Evolutionary conservation across 2,113 vertebrate species (phyloP).

Genomic region (Scomber scombrus): DNA sequence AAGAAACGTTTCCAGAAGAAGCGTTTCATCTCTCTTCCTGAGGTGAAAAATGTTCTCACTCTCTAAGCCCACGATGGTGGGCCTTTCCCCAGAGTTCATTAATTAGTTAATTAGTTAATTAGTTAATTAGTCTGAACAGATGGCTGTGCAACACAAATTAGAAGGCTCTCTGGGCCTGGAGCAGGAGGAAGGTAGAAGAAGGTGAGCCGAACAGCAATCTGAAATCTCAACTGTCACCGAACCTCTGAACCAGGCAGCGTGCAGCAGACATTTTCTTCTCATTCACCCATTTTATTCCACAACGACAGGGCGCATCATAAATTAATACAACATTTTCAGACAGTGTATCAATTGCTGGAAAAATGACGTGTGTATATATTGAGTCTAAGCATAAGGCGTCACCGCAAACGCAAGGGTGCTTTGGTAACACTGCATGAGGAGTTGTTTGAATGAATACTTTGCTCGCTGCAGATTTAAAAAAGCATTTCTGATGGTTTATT

Average conservation of each 20-base stretch:
- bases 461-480: conserved; percentile 81
- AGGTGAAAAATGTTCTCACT: conserved; percentile 77
- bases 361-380: conserved; percentile 17
- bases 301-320: conserved; percentile 25
- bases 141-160: conserved; percentile 84
- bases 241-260: conserved; percentile 56
- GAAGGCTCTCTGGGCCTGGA: conserved; percentile 74
- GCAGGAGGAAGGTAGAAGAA: conserved; percentile 76
- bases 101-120: conserved; percentile 89
- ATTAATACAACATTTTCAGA: conserved; percentile 51
- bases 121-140: conserved; percentile 88
- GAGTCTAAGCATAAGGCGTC: conserved; percentile 2
- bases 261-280: conserved; percentile 68
- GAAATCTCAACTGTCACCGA: conserved; percentile 62
- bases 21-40: conserved; percentile 78
- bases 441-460: conserved; percentile 79
- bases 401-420: conserved; percentile 7
- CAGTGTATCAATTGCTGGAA: conserved; percentile 18
- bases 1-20: conserved; percentile 65
- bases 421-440: conserved; percentile 60
- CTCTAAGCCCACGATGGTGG: conserved; percentile 66
- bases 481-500: conserved; percentile 82
- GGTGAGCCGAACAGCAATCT: conserved; percentile 66
- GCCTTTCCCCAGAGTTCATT: conserved; percentile 85
- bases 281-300: conserved; percentile 62